Evolutionary conservation across 1,140 invertebrate species (phyloP), one percentile per base, ranked within the genome.

Genomic region (Lepidotrigona ventralis): DNA sequence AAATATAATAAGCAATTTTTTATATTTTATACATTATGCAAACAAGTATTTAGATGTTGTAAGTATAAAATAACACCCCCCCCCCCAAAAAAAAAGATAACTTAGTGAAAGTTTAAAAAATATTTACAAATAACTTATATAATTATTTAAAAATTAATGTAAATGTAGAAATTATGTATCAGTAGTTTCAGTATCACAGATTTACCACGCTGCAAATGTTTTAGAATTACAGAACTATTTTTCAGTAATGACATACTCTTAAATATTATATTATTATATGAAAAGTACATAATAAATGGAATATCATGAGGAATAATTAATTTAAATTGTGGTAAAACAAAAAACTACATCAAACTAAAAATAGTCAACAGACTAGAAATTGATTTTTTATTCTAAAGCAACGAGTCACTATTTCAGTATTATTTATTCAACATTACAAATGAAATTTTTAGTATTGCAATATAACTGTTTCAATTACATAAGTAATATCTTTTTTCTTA

Each of bases 1-100:
- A 80, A 23, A 72, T 26, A 58, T 66, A 81, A 76, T 53, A 81
- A 5, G n/a, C 69, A 54, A 79, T 53, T n/a, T 46, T 63, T 80
- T 54, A 17, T 54, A n/a, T 54, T 81, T 63, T 39, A 53, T 6
- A 81, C 21, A 6, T n/a, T 64, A 73, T 39, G 17, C 29, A 66
- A 66, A 29, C 29, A 66, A 33, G 17, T 33, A 21, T 66, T 66
- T 29, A 29, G 5, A 26, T 64, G 19, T 63, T n/a, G 29, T 29
- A 66, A 66, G 26, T 29, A 17, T 19, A 66, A 66, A 29, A 33
- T 64, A 11, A 54, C 21, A 60, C 17, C 26, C 58, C 26, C 58
- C 26, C n/a, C n/a, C n/a, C n/a, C n/a, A n/a, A 9, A 73, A 81
- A 19, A 54, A 73, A 64, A 60, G 33, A 39, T 80, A 39, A 54